Percentiles rank a stretch among this genome's conserved stretches.
These are phyloP conservation scores for Clarias laeviceps DNA, from an alignment of 2,797 vertebrate genomes.

Conservation along the genomic window DNA sequence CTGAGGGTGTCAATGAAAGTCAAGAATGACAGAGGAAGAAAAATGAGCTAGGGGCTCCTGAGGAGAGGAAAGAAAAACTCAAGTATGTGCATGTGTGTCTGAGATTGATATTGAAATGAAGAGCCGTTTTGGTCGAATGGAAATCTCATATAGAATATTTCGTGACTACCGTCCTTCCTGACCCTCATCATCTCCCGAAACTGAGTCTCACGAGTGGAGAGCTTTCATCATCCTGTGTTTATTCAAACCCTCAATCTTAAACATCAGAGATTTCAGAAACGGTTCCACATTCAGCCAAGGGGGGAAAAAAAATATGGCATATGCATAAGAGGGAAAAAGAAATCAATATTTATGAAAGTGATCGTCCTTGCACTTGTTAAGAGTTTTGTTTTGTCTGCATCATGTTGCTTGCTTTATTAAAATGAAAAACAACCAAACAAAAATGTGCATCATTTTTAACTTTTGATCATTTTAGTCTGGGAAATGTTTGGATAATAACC, in stretches of 20 bases:
- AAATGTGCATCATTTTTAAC: too few relatives aligned
- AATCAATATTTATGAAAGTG: neutral
- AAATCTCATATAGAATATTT: conserved; percentile 38
- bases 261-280: neutral
- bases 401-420: neutral
- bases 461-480: neutral
- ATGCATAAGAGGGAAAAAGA: neutral
- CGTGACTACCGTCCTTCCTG: conserved; percentile 18
- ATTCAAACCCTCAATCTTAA: neutral
- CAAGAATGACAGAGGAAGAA: neutral
- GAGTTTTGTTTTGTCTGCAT: neutral
- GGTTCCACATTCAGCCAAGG: neutral
- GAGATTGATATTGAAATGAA: conserved; percentile 8
- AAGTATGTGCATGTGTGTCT: neutral
- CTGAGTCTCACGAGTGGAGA: neutral
- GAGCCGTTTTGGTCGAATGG: neutral
- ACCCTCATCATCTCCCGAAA: conserved; percentile 26
- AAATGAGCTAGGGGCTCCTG: conserved; percentile 6
- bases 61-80: neutral
- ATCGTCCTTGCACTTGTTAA: neutral
- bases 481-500: neutral
- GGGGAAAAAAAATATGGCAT: neutral
- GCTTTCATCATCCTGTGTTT: conserved; percentile 14
- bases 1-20: neutral
- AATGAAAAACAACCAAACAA: neutral